Conservation (phyloP, 1,140 invertebrate genomes). For the Eupristina koningsbergeri region DNA sequence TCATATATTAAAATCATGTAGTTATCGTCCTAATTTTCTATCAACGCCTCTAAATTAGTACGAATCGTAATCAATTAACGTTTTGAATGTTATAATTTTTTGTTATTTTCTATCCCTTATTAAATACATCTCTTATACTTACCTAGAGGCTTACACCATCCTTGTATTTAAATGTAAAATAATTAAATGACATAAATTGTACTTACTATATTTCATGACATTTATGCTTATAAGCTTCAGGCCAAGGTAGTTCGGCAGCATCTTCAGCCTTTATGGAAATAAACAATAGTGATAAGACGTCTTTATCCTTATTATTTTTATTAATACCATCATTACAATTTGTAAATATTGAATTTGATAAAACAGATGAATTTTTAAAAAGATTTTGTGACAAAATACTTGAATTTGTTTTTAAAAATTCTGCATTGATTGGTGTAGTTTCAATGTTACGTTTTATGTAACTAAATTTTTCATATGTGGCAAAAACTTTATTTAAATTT, state of each 20-base stretch:
- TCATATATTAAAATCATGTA: no score
- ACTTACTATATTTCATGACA: conserved; percentile 80
- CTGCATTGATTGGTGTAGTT: background rate
- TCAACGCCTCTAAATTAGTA: no score
- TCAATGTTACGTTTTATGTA: conserved; percentile 46
- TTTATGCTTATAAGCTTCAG: conserved; percentile 74
- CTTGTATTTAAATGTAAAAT: no score
- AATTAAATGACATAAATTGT: conserved; percentile 3
- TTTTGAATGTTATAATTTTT: no score
- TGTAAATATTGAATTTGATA: conserved; percentile 21
- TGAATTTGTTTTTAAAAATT: conserved; percentile 23
- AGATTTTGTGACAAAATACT: conserved; percentile 27
- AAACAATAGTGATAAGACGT: conserved; percentile 52
- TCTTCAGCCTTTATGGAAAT: conserved; percentile 61
- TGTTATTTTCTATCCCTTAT: no score
- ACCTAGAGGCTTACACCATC: no score
- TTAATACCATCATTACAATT: conserved; percentile 4
- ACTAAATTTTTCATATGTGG: conserved; percentile 61
- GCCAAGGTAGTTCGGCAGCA: conserved; percentile 70
- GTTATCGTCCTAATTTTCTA: no score
- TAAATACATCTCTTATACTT: no score
- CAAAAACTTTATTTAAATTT: conserved; percentile 63
- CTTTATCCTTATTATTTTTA: background rate
- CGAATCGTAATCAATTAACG: no score
- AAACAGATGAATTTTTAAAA: conserved; percentile 29